A percentile compares a stretch with the other conserved stretches of the same genome.
phyloP scores from a whole-genome alignment of 1,140 invertebrate genomes.

The Cephus cinctus region DNA sequence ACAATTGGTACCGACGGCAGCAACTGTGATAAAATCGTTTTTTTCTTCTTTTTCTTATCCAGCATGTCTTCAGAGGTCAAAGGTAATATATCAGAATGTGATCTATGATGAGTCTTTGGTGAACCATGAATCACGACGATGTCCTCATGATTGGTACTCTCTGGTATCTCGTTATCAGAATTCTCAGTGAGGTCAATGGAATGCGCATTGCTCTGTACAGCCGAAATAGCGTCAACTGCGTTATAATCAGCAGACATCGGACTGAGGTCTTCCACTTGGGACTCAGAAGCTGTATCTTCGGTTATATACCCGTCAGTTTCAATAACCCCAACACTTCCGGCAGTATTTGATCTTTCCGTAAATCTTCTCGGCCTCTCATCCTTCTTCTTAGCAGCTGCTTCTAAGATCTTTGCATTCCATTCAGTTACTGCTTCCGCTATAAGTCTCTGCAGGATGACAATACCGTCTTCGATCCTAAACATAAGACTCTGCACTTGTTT shows the following conservation, averaged over 20 bases:
- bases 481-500: slow-evolving; percentile 40
- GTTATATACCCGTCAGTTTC: slow-evolving; percentile 48
- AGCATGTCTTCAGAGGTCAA: slow-evolving; percentile 43
- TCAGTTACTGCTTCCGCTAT: slow-evolving; percentile 65
- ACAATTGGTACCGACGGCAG: slow-evolving; percentile 57
- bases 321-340: slow-evolving; percentile 24
- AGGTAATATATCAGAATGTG: slow-evolving; percentile 50
- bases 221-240: slow-evolving; percentile 43
- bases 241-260: slow-evolving; percentile 52
- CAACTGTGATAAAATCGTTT: slow-evolving; percentile 69
- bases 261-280: slow-evolving; percentile 46
- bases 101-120: slow-evolving; percentile 50
- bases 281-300: slow-evolving; percentile 48
- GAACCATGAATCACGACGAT: slow-evolving; percentile 41
- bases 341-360: slow-evolving; percentile 34
- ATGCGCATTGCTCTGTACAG: slow-evolving; percentile 27
- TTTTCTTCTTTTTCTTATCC: slow-evolving; percentile 67
- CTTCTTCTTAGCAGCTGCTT: slow-evolving; percentile 53
- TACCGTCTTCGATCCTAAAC: slow-evolving; percentile 60
- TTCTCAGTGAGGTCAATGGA: slow-evolving; percentile 28
- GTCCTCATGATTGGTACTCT: slow-evolving; percentile 43
- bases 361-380: slow-evolving; percentile 53
- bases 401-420: slow-evolving; percentile 66
- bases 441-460: slow-evolving; percentile 64
- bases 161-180: slow-evolving; percentile 39